Evolutionary conservation across 2,113 vertebrate genomes (phyloP), one percentile per base, ranked within the genome.

Genomic region (Alouatta palliata): DNA sequence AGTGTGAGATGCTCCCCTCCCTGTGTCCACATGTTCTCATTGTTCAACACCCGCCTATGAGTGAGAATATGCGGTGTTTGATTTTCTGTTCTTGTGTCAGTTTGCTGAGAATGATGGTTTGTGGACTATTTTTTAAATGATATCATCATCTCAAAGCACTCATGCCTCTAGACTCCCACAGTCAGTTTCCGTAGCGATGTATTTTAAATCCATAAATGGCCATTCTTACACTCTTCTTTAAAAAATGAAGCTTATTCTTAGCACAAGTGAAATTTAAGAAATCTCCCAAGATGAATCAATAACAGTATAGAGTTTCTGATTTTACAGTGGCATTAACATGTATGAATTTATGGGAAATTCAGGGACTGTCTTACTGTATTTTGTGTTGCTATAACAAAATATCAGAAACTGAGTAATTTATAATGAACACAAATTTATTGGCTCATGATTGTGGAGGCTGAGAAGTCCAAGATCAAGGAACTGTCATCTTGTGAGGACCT

Each of bases 61-160:
- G n/a, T n/a, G n/a, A n/a, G n/a, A n/a, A n/a, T n/a, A n/a, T n/a
- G n/a, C n/a, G n/a, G n/a, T n/a, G n/a, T n/a, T n/a, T n/a, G n/a
- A n/a, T n/a, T n/a, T n/a, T n/a, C n/a, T n/a, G n/a, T n/a, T n/a
- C n/a, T n/a, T n/a, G n/a, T n/a, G n/a, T n/a, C n/a, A n/a, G n/a
- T n/a, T n/a, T n/a, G n/a, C n/a, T n/a, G n/a, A n/a, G n/a, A n/a
- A n/a, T n/a, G n/a, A n/a, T n/a, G n/a, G n/a, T n/a, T n/a, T n/a
- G n/a, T 90, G 75, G 95, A 80, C 47, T 92, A 77, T 30, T 92
- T 94, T 94, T 96, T 35, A 85, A 97, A 95, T 75, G 27, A 95
- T 37, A 77, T 90, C 49, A 92, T 95, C 30, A 93, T 95, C 94
- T 98, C 45, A 89, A 66, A 91, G 20, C 23, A 68, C 27, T 94